A percentile compares a stretch with the other conserved stretches of the same genome.
Conservation (phyloP, 2,888 invertebrate genomes). For the Andrena chrysosceles region DNA sequence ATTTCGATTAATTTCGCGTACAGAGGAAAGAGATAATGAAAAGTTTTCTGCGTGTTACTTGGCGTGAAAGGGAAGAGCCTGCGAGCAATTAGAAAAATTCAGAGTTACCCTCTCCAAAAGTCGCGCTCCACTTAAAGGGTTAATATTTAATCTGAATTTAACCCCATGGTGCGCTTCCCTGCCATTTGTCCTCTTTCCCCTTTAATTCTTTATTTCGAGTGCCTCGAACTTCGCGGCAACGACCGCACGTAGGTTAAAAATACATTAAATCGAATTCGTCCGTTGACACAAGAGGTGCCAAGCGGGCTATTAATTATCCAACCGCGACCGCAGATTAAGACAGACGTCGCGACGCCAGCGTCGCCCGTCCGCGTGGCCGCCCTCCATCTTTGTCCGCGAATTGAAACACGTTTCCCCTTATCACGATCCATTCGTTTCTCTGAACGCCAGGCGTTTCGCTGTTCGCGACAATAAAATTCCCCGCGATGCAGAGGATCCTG, state of each 20-base stretch:
- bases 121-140: not conserved
- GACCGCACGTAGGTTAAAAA: not conserved
- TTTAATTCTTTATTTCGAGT: conserved; percentile 8
- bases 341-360: conserved; percentile 13
- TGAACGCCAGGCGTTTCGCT: not conserved
- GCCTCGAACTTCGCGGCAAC: not conserved
- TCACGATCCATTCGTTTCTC: conserved; percentile 29
- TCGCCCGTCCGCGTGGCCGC: not conserved
- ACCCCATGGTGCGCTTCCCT: not conserved
- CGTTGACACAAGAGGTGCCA: conserved; percentile 1
- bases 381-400: conserved; percentile 28
- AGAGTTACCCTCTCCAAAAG: not conserved
- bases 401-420: conserved; percentile 35
- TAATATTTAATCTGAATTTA: conserved; percentile 16
- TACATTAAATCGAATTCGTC: conserved; percentile 31
- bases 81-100: conserved; percentile 16
- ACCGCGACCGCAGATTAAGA: conserved; percentile 38
- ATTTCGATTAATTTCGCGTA: not conserved
- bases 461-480: conserved; percentile 35
- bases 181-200: not conserved
- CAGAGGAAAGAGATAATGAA: not conserved
- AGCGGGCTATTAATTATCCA: conserved; percentile 39
- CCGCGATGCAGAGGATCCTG: not conserved
- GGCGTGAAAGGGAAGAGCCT: not conserved
- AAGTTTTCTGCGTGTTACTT: not conserved